Percentiles rank a stretch among this genome's conserved stretches.
phyloP scores from a whole-genome alignment of 2,797 vertebrate genomes.

The Linurgus olivaceus region DNA sequence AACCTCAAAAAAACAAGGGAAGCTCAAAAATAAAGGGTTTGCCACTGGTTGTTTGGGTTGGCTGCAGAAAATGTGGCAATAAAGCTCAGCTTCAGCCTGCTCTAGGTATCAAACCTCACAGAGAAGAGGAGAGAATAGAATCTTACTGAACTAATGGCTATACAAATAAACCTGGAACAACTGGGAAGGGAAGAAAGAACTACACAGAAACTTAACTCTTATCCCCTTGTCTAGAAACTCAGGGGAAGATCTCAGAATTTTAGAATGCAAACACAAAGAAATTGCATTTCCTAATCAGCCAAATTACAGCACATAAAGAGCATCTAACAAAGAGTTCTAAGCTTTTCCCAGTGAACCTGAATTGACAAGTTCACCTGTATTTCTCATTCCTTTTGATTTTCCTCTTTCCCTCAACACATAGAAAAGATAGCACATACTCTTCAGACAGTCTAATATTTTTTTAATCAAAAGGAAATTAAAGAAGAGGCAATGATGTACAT shows the following conservation, averaged over 20 bases:
- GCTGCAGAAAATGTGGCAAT: neutral
- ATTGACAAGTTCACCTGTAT: conserved; percentile 51
- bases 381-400: conserved; percentile 60
- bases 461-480: conserved; percentile 78
- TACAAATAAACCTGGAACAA: neutral
- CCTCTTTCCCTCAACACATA: conserved; percentile 27
- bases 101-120: neutral
- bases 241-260: neutral
- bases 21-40: neutral
- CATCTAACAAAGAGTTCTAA: conserved; percentile 28
- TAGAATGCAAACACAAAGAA: neutral
- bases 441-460: conserved; percentile 72
- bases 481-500: conserved; percentile 64
- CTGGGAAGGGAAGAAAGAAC: neutral
- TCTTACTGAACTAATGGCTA: neutral
- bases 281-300: neutral
- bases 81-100: neutral
- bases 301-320: neutral
- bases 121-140: neutral
- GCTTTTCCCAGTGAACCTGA: conserved; percentile 19
- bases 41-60: neutral
- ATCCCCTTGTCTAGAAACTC: neutral
- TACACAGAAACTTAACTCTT: neutral
- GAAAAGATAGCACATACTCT: conserved; percentile 49
- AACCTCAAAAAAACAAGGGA: neutral